Base-by-base conservation (phyloP, 2,888 invertebrate species). In the Aelia acuminata region DNA sequence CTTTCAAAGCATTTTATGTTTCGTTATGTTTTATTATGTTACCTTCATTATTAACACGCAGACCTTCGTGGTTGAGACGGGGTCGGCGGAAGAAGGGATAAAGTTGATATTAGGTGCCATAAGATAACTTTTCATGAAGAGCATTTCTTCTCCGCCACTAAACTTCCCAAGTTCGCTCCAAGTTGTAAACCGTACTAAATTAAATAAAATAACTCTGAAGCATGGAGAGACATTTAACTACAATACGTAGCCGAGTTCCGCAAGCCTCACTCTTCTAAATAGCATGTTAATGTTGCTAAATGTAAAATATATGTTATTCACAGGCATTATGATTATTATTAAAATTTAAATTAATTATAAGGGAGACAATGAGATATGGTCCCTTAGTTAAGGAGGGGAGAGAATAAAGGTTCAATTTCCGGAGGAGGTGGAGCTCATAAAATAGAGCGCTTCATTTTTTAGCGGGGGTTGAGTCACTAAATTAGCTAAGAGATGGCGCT, bases 141-240 rank as follows among this genome's bases (percentile, higher is more conserved):
- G 20, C 35, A 35, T 70, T 70, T 70, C 63, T 70, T 35, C 31
- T 18, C 63, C 35, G 0, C 63, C 31, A 35, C 35, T 18, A 31
- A 18, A 70, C 18, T 70, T 18, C 63, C 35, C 2, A 70, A 70
- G 31, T 70, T 70, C 5, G 7, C 63, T 70, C 31, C 8, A 13
- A 70, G 63, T 70, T 70, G 63, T 70, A 70, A 70, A 70, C 63
- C 35, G 63, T 70, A 35, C 63, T 70, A 70, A 70, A 70, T 70
- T 70, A 70, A 70, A 70, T 70, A 70, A 70, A 70, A 70, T 35
- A 35, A 70, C 35, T 3, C 35, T 20, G 18, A 8, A 10, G 15
- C 31, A 13, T 18, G 35, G 63, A 70, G n/a, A 15, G 63, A 35
- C 31, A 35, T 22, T 70, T 35, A 3, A 70, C 26, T 57, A 15